phyloP scores from a whole-genome alignment of 2,113 vertebrate species.

The Cacatua alba region DNA sequence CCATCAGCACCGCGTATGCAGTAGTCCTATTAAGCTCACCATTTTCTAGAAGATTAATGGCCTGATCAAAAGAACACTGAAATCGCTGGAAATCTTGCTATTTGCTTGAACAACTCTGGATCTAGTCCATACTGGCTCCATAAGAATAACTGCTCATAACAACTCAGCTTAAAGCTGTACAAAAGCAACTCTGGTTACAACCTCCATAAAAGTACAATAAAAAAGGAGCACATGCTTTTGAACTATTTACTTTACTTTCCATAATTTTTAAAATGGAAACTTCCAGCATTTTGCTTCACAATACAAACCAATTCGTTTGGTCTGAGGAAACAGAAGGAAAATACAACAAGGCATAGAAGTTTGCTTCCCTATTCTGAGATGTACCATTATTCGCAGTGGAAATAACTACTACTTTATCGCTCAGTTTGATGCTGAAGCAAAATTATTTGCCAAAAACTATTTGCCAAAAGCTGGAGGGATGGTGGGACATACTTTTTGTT shows the following conservation, averaged over 20 bases:
- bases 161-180: conserved; percentile 12
- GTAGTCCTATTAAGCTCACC: neutral
- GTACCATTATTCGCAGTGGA: neutral
- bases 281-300: neutral
- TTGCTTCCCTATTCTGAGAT: neutral
- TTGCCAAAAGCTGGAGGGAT: neutral
- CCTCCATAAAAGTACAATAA: conserved; percentile 6
- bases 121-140: neutral
- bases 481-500: neutral
- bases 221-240: neutral
- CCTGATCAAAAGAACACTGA: conserved; percentile 26
- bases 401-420: neutral
- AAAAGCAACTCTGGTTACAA: conserved; percentile 25
- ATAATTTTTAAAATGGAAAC: neutral
- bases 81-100: neutral
- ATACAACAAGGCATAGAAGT: neutral
- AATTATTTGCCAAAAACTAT: neutral
- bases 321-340: neutral
- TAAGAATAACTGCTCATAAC: conserved; percentile 17
- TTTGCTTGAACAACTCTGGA: conserved; percentile 27
- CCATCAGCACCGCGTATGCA: neutral
- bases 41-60: conserved; percentile 14
- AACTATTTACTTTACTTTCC: neutral
- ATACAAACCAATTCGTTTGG: neutral
- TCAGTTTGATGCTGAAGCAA: neutral